Conservation (phyloP, 1,140 invertebrate species). For the Neodiprion fabricii region DNA sequence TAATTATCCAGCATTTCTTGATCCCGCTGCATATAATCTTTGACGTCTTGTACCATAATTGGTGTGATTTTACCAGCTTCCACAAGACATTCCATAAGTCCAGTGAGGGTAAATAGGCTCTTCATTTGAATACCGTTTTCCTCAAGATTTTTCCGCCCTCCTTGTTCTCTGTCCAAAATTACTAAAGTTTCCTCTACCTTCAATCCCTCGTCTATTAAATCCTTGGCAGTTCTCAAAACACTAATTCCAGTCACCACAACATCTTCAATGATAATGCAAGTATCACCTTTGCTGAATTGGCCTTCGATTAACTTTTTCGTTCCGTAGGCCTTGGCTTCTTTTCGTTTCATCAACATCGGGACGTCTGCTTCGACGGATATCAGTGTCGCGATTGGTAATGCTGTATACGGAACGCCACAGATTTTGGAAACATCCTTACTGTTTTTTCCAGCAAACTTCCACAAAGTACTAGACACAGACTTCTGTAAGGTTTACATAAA, state of each 20-base stretch:
- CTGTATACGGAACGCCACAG: slow-evolving; percentile 97
- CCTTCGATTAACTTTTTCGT: slow-evolving; percentile 98
- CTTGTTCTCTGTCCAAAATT: slow-evolving; percentile 93
- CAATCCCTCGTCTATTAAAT: slow-evolving; percentile 75
- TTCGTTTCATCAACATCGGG: slow-evolving; percentile 89
- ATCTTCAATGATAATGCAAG: slow-evolving; percentile 94
- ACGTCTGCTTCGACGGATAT: slow-evolving; percentile 74
- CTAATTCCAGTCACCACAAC: slow-evolving; percentile 95
- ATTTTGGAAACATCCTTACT: slow-evolving; percentile 70
- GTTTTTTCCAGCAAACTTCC: slow-evolving; percentile 63
- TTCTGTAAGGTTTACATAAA: slow-evolving; percentile 58
- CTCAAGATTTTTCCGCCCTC: slow-evolving; percentile 78
- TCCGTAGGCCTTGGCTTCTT: slow-evolving; percentile 93
- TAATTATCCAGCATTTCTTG: slow-evolving; percentile 34
- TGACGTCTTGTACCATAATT: slow-evolving; percentile 66
- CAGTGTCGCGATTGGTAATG: slow-evolving; percentile 90
- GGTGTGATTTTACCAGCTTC: slow-evolving; percentile 69
- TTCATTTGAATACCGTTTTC: slow-evolving; percentile 76
- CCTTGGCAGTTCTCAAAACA: slow-evolving; percentile 86
- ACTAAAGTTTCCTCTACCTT: slow-evolving; percentile 81
- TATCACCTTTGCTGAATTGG: slow-evolving; percentile 76
- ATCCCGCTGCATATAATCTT: slow-evolving; percentile 67
- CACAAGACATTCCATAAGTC: slow-evolving; percentile 72
- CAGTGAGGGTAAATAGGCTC: slow-evolving; percentile 71
- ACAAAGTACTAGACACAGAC: slow-evolving; percentile 71